These are phyloP conservation scores for Andinoacara biseriatus DNA, from an alignment of 2,113 vertebrate genomes.

Conservation along the genomic window DNA sequence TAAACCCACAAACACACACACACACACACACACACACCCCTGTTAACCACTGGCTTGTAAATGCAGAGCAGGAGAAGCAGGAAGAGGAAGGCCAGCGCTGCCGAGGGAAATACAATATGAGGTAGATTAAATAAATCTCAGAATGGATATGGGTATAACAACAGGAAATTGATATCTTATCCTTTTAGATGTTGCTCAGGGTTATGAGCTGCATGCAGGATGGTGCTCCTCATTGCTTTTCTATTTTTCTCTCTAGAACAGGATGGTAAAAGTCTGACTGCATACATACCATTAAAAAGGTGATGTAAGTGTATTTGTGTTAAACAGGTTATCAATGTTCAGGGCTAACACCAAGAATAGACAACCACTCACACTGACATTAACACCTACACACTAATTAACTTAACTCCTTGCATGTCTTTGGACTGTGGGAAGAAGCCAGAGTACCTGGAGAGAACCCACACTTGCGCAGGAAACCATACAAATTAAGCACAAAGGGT, in stretches of 20 bases:
- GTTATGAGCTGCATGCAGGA: not conserved
- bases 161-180: conserved; percentile 53
- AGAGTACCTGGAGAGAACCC: not conserved
- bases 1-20: conserved; percentile 18
- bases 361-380: no score
- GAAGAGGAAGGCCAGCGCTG: not conserved
- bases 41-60: conserved; percentile 41
- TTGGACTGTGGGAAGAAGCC: not conserved
- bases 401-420: not conserved
- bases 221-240: not conserved
- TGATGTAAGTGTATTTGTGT: not conserved
- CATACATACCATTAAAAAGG: not conserved
- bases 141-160: conserved; percentile 25
- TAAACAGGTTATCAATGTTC: not conserved
- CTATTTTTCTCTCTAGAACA: not conserved
- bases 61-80: conserved; percentile 24
- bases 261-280: not conserved
- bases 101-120: conserved; percentile 36
- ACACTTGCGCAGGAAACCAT: not conserved
- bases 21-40: conserved; percentile 16
- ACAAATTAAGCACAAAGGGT: no score
- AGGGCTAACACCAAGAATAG: no score
- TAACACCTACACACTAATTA: not conserved
- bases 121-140: conserved; percentile 47
- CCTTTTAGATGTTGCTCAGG: conserved; percentile 21